Evolutionary conservation across 2,797 vertebrate species (phyloP).

Genomic region (Bufotes viridis): DNA sequence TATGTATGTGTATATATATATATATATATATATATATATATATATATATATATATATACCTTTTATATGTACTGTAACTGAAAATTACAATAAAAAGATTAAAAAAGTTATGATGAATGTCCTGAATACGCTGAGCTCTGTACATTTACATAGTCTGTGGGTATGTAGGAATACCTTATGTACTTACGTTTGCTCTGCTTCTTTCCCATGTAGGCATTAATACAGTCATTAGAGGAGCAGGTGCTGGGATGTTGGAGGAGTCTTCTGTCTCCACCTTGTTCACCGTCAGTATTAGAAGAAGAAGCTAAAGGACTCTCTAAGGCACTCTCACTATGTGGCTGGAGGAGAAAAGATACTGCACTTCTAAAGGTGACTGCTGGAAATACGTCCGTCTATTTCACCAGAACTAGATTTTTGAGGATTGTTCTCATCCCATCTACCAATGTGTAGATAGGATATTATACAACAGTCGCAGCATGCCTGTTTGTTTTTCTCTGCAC

Average conservation of each 20-base stretch:
- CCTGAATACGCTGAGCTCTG: too few relatives aligned
- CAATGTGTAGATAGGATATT: too few relatives aligned
- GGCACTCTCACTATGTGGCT: constrained; percentile 72
- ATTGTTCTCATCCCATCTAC: not conserved
- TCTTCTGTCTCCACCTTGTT: constrained; percentile 75
- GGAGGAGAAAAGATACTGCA: constrained; percentile 68
- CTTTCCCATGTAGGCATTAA: constrained; percentile 74
- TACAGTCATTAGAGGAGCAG: constrained; percentile 78
- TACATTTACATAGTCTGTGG: not conserved
- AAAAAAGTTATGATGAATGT: not conserved
- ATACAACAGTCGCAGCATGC: too few relatives aligned
- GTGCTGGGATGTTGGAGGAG: constrained; percentile 85
- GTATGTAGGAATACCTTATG: not conserved
- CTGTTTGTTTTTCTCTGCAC: too few relatives aligned
- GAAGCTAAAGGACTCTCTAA: constrained; percentile 72
- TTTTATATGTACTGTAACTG: too few relatives aligned
- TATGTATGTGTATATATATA: too few relatives aligned
- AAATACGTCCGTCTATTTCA: not conserved
- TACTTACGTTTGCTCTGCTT: not conserved
- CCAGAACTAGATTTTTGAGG: not conserved
- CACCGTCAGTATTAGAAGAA: constrained; percentile 66
- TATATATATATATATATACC: too few relatives aligned
- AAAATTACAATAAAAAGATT: too few relatives aligned
- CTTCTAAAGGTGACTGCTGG: constrained; percentile 78
- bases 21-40: too few relatives aligned